phyloP scores from a whole-genome alignment of 2,888 invertebrate species.

The Caenorhabditis wallacei region DNA sequence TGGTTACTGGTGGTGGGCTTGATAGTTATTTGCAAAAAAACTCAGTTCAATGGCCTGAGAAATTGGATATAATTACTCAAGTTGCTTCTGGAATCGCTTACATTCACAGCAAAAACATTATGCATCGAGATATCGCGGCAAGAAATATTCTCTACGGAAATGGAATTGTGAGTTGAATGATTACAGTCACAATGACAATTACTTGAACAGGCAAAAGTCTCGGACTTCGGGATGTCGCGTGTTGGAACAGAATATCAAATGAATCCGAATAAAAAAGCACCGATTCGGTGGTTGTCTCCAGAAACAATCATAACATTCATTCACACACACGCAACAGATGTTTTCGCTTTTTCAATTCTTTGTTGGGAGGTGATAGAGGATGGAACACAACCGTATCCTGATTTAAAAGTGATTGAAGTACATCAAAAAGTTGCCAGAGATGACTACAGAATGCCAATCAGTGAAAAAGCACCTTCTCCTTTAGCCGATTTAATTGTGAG shows the following conservation, averaged over 20 bases:
- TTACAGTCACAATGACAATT: neutral
- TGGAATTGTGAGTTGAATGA: conserved; percentile 41
- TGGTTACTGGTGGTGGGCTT: conserved; percentile 71
- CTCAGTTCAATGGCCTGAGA: conserved; percentile 45
- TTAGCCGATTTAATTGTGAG: conserved; percentile 34
- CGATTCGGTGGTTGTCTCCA: conserved; percentile 77
- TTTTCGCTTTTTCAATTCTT: conserved; percentile 67
- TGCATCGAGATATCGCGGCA: conserved; percentile 74
- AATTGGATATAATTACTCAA: conserved; percentile 65
- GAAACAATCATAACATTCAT: conserved; percentile 69
- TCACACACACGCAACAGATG: conserved; percentile 73
- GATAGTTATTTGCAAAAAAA: conserved; percentile 73
- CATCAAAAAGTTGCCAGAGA: conserved; percentile 56
- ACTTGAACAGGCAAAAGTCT: conserved; percentile 61
- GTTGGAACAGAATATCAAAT: conserved; percentile 71
- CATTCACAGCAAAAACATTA: conserved; percentile 63
- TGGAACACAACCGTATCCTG: conserved; percentile 74
- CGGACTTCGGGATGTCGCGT: conserved; percentile 72
- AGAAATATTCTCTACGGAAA: conserved; percentile 71
- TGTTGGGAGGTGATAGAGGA: conserved; percentile 70
- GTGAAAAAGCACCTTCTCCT: conserved; percentile 12
- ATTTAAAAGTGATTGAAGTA: conserved; percentile 71
- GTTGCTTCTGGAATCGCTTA: conserved; percentile 72
- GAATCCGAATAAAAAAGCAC: conserved; percentile 67
- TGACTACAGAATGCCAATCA: conserved; percentile 68